Evolutionary conservation across 2,888 invertebrate genomes (phyloP).

Genomic region (Dugesia japonica): DNA sequence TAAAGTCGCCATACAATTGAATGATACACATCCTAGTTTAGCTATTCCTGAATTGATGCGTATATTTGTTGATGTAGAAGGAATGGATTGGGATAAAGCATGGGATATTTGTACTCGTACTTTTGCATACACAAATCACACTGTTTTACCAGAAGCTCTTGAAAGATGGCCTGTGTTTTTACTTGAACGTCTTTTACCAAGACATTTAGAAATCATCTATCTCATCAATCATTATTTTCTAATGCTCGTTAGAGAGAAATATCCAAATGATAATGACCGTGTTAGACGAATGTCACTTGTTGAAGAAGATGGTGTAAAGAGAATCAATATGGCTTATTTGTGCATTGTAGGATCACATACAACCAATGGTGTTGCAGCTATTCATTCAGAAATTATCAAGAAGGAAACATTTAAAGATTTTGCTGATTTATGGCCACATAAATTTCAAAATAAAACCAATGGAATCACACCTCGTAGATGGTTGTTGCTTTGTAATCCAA

Average conservation of each 20-base stretch:
- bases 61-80: constrained; percentile 77
- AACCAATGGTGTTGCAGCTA: constrained; percentile 82
- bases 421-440: constrained; percentile 76
- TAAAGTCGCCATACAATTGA: constrained; percentile 84
- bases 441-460: constrained; percentile 98
- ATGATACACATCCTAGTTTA: constrained; percentile 92
- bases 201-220: constrained; percentile 91
- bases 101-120: constrained; percentile 70
- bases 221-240: constrained; percentile 66
- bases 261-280: constrained; percentile 61
- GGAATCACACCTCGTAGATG: constrained; percentile 96
- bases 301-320: constrained; percentile 83
- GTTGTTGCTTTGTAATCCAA: constrained; percentile 88
- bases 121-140: constrained; percentile 98
- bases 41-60: constrained; percentile 94
- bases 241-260: constrained; percentile 54
- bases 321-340: constrained; percentile 93
- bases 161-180: constrained; percentile 66
- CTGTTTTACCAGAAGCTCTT: constrained; percentile 89
- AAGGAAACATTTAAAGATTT: constrained; percentile 58
- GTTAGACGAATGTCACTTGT: constrained; percentile 67
- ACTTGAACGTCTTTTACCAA: constrained; percentile 30
- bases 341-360: constrained; percentile 87
- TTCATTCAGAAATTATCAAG: constrained; percentile 90
- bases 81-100: constrained; percentile 73